A percentile compares a stretch with the other conserved stretches of the same genome.
These are phyloP conservation scores for Holocentrus rufus DNA, from an alignment of 2,797 vertebrate species.

Conservation along the genomic window DNA sequence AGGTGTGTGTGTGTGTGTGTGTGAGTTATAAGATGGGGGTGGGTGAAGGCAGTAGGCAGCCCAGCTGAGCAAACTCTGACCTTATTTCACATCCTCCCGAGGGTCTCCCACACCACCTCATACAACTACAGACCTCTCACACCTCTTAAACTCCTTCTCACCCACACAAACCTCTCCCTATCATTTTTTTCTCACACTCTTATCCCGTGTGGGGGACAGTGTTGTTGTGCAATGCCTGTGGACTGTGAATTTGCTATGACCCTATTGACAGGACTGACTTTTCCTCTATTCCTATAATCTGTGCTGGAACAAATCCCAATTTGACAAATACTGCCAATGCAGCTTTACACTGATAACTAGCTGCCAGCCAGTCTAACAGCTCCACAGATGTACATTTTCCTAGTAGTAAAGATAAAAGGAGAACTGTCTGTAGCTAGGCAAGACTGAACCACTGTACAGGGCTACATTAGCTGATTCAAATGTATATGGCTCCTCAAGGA, in stretches of 20 bases:
- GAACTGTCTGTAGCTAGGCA: neutral
- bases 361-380: neutral
- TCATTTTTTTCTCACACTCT: neutral
- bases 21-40: slow-evolving; percentile 47
- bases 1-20: slow-evolving; percentile 54
- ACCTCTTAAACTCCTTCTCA: slow-evolving; percentile 33
- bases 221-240: neutral
- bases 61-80: slow-evolving; percentile 85
- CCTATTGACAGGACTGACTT: neutral
- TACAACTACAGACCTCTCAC: slow-evolving; percentile 44
- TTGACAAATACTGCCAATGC: neutral
- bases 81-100: slow-evolving; percentile 81
- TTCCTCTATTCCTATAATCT: neutral
- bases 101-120: slow-evolving; percentile 60
- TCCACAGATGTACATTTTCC: neutral
- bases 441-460: neutral
- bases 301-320: neutral
- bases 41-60: slow-evolving; percentile 29
- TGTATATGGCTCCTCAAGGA: neutral
- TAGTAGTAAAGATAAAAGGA: neutral
- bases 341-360: neutral
- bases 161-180: neutral
- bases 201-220: neutral
- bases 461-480: neutral
- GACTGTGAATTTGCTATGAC: slow-evolving; percentile 12